These are phyloP conservation scores for Vanessa tameamea DNA, from an alignment of 1,140 invertebrate genomes.

Conservation along the genomic window DNA sequence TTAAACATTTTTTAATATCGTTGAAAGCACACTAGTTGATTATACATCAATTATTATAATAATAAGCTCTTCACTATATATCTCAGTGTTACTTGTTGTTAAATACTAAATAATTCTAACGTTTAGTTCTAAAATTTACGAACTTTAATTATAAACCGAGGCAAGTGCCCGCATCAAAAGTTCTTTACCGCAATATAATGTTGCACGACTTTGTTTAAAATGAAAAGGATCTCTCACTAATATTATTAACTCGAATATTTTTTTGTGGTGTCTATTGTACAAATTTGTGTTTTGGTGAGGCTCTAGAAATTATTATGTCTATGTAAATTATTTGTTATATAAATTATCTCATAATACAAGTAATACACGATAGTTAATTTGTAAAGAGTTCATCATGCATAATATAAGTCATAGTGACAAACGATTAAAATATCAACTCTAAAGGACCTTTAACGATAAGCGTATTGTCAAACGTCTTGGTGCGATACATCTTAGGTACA, in stretches of 20 bases:
- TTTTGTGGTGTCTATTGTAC: constrained; percentile 6
- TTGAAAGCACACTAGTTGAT: constrained; percentile 10
- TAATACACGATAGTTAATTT: neutral
- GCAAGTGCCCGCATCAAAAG: neutral
- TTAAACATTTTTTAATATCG: neutral
- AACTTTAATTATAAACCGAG: neutral
- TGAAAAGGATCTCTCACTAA: neutral
- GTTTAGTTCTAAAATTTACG: neutral
- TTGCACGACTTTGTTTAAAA: neutral
- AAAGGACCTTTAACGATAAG: neutral
- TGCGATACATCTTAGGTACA: neutral
- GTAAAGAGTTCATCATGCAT: neutral
- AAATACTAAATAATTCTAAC: neutral
- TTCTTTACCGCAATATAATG: neutral
- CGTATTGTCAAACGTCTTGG: neutral
- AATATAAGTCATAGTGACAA: constrained; percentile 1
- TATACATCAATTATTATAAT: constrained; percentile 1
- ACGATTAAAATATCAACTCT: neutral
- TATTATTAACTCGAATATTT: constrained; percentile 2
- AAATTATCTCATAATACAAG: neutral
- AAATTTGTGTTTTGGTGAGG: neutral
- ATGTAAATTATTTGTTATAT: neutral
- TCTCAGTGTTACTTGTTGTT: constrained; percentile 5
- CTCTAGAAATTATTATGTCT: neutral
- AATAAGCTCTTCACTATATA: neutral